Base-by-base conservation (phyloP, 2,113 vertebrate genomes). In the Psilopsiagon aymara region DNA sequence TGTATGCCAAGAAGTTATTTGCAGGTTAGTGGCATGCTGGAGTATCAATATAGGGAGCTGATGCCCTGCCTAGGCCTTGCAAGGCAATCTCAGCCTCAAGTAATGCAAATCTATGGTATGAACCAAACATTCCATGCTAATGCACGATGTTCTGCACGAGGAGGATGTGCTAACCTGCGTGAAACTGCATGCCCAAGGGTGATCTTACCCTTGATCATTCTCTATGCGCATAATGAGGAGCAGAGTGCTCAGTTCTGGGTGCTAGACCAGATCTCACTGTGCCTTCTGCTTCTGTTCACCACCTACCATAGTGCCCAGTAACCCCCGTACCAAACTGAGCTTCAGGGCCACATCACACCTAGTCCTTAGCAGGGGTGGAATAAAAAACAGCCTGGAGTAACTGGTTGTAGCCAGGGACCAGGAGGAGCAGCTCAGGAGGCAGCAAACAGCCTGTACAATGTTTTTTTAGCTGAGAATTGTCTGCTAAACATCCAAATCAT, bases 81-180 rank as follows among this genome's bases (percentile, higher is more conserved):
- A 14, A 51, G 33, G 29, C 8, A n/a, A 10, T 9, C 53, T 67
- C 85, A 71, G 64, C 64, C 75, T 25, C 0, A 1, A 25, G 47
- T 49, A 49, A 49, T 24, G 47, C 47, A 49, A 24, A 12, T 11
- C 85, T 71, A 35, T 21, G 51, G 51, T 20, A 16, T 2, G 20
- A 47, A 20, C 37, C 25, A 28, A 60, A 28, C 1, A 0, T 23
- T 46, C 41, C 18, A 1, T 20, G 52, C 59, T 49, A 62, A n/a
- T 1, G 3, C 52, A 35, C 4, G 37, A 35, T 0, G 1, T n/a
- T 33, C 55, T 10, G 8, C 62, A 43, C 1, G 7, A 33, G 29
- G 66, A 71, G n/a, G n/a, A 20, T n/a, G 62, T 28, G 17, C 37
- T 44, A 3, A 44, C 11, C 12, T 70, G 14, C 5, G 1, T 20